phyloP scores from a whole-genome alignment of 2,113 vertebrate species.

The Paedocypris sp. region DNA sequence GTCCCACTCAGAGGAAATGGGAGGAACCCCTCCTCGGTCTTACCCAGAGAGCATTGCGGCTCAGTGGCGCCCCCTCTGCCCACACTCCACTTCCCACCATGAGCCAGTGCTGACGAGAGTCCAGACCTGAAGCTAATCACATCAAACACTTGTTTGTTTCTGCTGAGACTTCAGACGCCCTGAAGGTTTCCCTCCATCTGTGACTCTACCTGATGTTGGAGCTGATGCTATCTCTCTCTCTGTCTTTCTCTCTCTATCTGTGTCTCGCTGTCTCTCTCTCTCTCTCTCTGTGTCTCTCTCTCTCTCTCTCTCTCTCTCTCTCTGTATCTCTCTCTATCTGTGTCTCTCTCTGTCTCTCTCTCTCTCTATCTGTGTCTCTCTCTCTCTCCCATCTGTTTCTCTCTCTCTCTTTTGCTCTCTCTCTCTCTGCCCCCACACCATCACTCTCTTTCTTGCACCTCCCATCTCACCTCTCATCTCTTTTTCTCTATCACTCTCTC shows the following conservation, averaged over 20 bases:
- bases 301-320: too few species aligned
- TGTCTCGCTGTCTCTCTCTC: too few species aligned
- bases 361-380: too few species aligned
- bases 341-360: too few species aligned
- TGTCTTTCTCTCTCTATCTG: background rate
- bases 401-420: too few species aligned
- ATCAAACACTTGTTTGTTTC: slow-evolving; percentile 25
- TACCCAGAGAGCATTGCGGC: background rate
- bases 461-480: too few species aligned
- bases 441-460: too few species aligned
- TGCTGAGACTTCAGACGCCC: background rate
- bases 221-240: background rate
- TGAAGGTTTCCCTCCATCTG: slow-evolving; percentile 16
- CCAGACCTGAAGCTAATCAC: slow-evolving; percentile 23
- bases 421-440: too few species aligned
- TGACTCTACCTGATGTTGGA: slow-evolving; percentile 28
- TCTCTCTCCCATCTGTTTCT: too few species aligned
- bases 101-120: slow-evolving; percentile 12
- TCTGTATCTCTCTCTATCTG: too few species aligned
- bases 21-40: background rate
- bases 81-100: background rate
- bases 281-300: too few species aligned
- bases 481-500: too few species aligned
- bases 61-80: background rate
- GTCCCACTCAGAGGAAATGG: background rate